A percentile compares a stretch with the other conserved stretches of the same genome.
Conservation (phyloP, 2,888 invertebrate species). For the Cyclophora punctaria region DNA sequence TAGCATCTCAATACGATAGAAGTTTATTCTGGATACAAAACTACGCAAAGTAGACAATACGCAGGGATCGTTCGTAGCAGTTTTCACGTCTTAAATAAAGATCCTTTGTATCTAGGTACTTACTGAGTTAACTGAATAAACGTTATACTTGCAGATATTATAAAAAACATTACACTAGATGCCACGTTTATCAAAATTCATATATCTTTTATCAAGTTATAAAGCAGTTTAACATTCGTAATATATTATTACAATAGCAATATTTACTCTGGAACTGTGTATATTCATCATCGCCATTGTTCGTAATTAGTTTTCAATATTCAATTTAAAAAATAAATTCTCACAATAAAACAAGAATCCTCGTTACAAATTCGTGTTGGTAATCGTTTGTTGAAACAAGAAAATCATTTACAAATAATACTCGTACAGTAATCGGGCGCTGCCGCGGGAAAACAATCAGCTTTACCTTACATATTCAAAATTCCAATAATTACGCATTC, state of each 20-base stretch:
- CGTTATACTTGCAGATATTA: no score
- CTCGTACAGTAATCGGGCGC: slow-evolving; percentile 30
- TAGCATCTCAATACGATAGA: slow-evolving; percentile 28
- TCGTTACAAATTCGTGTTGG: slow-evolving; percentile 2
- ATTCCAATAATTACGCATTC: slow-evolving; percentile 48
- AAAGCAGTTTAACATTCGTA: no score
- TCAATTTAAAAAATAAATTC: neutral
- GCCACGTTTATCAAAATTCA: no score
- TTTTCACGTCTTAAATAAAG: no score
- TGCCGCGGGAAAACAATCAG: slow-evolving; percentile 37
- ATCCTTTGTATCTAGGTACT: no score
- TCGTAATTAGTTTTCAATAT: no score
- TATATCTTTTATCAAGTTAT: no score
- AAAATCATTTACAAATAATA: slow-evolving; percentile 32
- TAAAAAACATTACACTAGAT: no score
- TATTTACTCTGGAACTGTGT: no score
- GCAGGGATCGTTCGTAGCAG: slow-evolving; percentile 17
- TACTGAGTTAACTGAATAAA: no score
- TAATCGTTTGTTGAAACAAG: slow-evolving; percentile 32
- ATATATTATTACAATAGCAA: no score
- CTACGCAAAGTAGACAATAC: slow-evolving; percentile 44
- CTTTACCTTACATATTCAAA: slow-evolving; percentile 42
- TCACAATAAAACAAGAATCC: neutral
- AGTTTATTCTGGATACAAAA: slow-evolving; percentile 19
- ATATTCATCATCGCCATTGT: no score